Percentiles rank a stretch among this genome's conserved stretches.
Evolutionary conservation across 2,113 vertebrate genomes (phyloP).

Genomic region (Taxidea taxus): DNA sequence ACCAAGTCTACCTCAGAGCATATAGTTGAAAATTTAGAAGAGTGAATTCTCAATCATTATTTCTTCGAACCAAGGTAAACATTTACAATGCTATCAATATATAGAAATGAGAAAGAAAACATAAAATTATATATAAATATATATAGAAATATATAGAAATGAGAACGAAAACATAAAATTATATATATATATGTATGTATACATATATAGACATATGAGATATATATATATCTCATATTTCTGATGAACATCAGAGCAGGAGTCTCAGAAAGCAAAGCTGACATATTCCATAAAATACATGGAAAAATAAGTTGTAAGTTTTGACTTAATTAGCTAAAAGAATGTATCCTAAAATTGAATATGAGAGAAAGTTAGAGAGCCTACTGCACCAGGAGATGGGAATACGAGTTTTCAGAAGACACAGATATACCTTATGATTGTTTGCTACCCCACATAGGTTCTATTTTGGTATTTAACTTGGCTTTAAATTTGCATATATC

Average conservation of each 20-base stretch:
- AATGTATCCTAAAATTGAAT: background rate
- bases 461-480: background rate
- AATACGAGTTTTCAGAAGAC: background rate
- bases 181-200: too few relatives aligned
- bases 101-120: background rate
- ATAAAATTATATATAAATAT: background rate
- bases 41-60: background rate
- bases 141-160: too few relatives aligned
- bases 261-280: background rate
- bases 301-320: background rate
- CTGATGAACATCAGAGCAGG: background rate
- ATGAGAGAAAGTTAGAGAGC: background rate
- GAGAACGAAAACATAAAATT: too few relatives aligned
- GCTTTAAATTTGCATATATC: background rate
- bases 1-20: background rate
- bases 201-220: too few relatives aligned
- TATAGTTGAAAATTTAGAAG: background rate
- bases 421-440: background rate
- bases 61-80: background rate
- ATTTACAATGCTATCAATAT: background rate
- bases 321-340: background rate
- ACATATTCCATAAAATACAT: background rate
- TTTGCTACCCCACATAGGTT: background rate
- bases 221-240: background rate
- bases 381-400: background rate